These are phyloP conservation scores for Corythucha ciliata DNA, from an alignment of 2,888 invertebrate genomes.

Conservation along the genomic window DNA sequence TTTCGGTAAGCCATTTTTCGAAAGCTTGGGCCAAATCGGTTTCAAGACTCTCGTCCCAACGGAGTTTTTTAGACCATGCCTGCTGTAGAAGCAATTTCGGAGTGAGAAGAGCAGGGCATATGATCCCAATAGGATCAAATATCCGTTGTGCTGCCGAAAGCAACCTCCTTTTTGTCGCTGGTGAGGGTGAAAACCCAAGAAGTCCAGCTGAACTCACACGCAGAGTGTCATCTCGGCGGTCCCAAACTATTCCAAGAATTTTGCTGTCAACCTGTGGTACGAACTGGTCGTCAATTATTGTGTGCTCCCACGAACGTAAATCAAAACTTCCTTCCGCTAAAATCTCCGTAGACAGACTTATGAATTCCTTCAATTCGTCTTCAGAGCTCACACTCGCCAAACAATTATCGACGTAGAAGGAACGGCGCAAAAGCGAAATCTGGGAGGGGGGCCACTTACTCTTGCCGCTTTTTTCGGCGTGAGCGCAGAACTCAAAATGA, in stretches of 20 bases:
- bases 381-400: constrained; percentile 7
- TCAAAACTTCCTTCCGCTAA: constrained; percentile 11
- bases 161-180: constrained; percentile 9
- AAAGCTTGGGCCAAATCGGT: neutral
- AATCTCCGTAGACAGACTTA: constrained; percentile 6
- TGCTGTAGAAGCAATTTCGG: constrained; percentile 19
- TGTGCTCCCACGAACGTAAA: constrained; percentile 16
- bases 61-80: constrained; percentile 14
- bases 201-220: too few relatives aligned
- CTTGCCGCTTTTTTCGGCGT: too few relatives aligned
- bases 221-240: too few relatives aligned
- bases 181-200: too few relatives aligned
- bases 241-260: too few relatives aligned
- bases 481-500: constrained; percentile 16
- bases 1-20: constrained; percentile 1
- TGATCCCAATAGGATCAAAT: constrained; percentile 18
- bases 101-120: constrained; percentile 4
- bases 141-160: constrained; percentile 10
- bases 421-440: too few relatives aligned
- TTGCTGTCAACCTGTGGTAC: too few relatives aligned
- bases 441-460: too few relatives aligned
- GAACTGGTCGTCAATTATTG: too few relatives aligned
- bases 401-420: constrained; percentile 25
- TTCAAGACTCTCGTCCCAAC: constrained; percentile 13
- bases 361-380: constrained; percentile 11